These are phyloP conservation scores for Stegodyphus mimosarum DNA, from an alignment of 1,140 invertebrate genomes.

Conservation along the genomic window DNA sequence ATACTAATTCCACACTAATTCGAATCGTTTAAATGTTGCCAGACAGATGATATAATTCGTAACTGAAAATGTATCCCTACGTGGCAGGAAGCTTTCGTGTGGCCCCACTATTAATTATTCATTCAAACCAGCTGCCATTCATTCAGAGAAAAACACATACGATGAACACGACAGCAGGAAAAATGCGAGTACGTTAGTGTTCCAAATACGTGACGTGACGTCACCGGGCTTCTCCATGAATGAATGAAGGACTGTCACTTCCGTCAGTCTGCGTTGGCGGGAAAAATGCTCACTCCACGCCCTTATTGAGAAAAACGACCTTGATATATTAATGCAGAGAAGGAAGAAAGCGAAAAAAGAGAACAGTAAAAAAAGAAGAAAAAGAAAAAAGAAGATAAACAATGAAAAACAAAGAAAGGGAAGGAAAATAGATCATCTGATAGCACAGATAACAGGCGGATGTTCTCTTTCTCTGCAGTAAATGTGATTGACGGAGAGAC, in stretches of 20 bases:
- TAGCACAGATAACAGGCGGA: conserved; percentile 7
- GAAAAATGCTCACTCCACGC: conserved; percentile 40
- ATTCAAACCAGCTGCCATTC: conserved; percentile 37
- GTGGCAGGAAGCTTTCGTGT: background rate
- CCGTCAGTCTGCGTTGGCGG: conserved; percentile 16
- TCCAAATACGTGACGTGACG: conserved; percentile 29
- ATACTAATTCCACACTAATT: no score
- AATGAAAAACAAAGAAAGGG: conserved; percentile 1
- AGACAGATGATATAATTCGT: no score
- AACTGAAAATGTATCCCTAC: no score
- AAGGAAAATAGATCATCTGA: conserved; percentile 50
- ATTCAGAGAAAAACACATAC: conserved; percentile 9
- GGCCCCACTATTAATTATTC: conserved; percentile 35
- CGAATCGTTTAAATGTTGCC: no score
- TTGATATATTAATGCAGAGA: conserved; percentile 42
- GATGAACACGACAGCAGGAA: conserved; percentile 1
- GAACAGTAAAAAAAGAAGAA: background rate
- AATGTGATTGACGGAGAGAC: conserved; percentile 1
- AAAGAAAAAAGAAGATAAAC: no score
- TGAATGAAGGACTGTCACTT: conserved; percentile 53
- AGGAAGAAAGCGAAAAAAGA: conserved; percentile 19
- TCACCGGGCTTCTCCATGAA: conserved; percentile 40
- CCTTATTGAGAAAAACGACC: conserved; percentile 52
- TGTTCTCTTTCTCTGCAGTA: background rate
- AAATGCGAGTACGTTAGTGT: conserved; percentile 14